Conservation (phyloP, 2,888 invertebrate species). For the Dolomedes plantarius region DNA sequence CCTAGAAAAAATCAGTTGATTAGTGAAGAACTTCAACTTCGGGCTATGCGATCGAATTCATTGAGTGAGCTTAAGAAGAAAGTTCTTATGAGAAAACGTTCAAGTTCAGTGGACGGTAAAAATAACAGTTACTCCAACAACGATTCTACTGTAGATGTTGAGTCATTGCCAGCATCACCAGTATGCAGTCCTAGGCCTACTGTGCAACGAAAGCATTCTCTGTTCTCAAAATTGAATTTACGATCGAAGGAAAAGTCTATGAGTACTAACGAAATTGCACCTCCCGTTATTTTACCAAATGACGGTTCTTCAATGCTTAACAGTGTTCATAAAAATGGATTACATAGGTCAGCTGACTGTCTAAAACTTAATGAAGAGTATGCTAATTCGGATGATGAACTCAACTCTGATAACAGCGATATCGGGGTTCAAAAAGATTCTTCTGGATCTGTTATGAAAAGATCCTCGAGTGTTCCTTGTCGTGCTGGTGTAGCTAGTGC, state of each 20-base stretch:
- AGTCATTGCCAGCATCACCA: conserved; percentile 51
- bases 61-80: conserved; percentile 73
- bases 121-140: conserved; percentile 38
- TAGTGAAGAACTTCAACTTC: conserved; percentile 45
- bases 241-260: conserved; percentile 72
- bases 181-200: conserved; percentile 42
- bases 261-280: conserved; percentile 72
- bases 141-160: conserved; percentile 29
- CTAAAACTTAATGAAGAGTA: conserved; percentile 70
- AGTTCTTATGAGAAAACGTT: conserved; percentile 72
- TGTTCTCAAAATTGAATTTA: conserved; percentile 67
- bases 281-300: conserved; percentile 40
- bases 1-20: conserved; percentile 59
- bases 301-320: conserved; percentile 28
- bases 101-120: conserved; percentile 73
- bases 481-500: conserved; percentile 77
- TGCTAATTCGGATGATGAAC: conserved; percentile 63
- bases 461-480: conserved; percentile 87
- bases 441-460: conserved; percentile 72
- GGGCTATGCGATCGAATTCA: conserved; percentile 72
- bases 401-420: conserved; percentile 56
- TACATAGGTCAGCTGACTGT: conserved; percentile 71
- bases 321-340: conserved; percentile 37
- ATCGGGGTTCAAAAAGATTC: conserved; percentile 42
- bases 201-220: conserved; percentile 57